phyloP scores from a whole-genome alignment of 2,113 vertebrate species.

The Alligator mississippiensis region DNA sequence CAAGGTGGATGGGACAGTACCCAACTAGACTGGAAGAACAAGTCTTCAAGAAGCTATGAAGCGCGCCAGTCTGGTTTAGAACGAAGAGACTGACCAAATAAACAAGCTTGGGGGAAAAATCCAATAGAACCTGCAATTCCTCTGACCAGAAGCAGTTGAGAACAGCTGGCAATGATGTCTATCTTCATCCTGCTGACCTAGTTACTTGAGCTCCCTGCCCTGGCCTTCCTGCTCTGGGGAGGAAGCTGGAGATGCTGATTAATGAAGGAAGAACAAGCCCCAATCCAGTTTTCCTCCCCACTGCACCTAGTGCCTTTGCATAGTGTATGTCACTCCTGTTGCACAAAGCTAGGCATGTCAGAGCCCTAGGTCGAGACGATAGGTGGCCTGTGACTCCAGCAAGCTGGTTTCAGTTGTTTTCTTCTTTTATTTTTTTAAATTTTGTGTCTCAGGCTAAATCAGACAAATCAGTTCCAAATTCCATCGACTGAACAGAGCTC shows the following conservation, averaged over 20 bases:
- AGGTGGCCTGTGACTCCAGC: background rate
- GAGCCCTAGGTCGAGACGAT: background rate
- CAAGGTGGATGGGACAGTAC: background rate
- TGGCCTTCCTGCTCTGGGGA: background rate
- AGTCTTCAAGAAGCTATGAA: background rate
- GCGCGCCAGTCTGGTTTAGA: background rate
- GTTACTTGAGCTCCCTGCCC: background rate
- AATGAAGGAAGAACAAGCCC: background rate
- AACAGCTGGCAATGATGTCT: background rate
- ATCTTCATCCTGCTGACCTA: background rate
- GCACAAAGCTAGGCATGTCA: background rate
- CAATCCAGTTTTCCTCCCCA: background rate
- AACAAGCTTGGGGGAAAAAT: background rate
- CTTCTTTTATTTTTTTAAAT: no score
- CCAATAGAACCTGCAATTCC: background rate
- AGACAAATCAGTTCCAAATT: no score
- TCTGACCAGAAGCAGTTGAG: background rate
- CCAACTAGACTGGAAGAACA: background rate
- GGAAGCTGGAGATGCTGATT: background rate
- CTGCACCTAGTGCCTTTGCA: background rate
- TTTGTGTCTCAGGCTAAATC: no score
- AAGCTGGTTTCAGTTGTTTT: background rate
- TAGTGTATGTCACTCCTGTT: background rate
- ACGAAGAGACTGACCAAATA: background rate
- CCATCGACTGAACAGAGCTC: no score